Base-by-base conservation (phyloP, 2,797 vertebrate genomes). In the Staurois parvus region DNA sequence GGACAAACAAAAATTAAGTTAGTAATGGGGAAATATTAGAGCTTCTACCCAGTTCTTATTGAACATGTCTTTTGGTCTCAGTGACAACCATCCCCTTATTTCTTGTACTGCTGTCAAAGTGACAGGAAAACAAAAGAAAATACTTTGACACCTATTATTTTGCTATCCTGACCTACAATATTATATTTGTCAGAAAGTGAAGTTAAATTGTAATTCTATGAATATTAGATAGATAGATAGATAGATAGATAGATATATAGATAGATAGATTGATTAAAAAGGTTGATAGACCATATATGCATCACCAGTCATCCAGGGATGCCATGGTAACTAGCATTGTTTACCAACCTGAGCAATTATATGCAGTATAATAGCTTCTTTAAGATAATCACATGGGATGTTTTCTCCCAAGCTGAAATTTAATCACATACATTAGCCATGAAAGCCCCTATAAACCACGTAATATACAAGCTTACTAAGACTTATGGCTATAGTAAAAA, bases 351-450 rank as follows among this genome's bases (percentile, higher is more conserved):
- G 80, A 52, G 85, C 81, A 87, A 87, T 87, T 87, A 87, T 59
- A 59, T 52, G n/a, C 40, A 42, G 17, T 66, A 77, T 87, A 83
- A 87, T 87, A 83, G 85, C 85, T 79, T 83, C 85, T 80, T 87
- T 79, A 83, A 79, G 30, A 48, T 74, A 83, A 69, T 66, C 85
- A 83, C 85, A 68, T 72, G 85, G 85, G 85, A 87, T 75, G 15
- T 29, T 42, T 72, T 83, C 72, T 79, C 75, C 76, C 85, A 69
- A 83, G 75, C 68, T 74, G 85, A 80, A 74, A 83, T 79, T 83
- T 83, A 87, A 83, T 87, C 85, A 86, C 85, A 79, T 68, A 75
- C 40, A 87, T 87, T 87, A 83, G 68, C 85, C 76, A 77, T 79
- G 74, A 78, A 86, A 73, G 40, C 62, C 15, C 29, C 24, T 32